These are phyloP conservation scores for Apogon hyalosoma DNA, from an alignment of 2,797 vertebrate species.

Conservation along the genomic window DNA sequence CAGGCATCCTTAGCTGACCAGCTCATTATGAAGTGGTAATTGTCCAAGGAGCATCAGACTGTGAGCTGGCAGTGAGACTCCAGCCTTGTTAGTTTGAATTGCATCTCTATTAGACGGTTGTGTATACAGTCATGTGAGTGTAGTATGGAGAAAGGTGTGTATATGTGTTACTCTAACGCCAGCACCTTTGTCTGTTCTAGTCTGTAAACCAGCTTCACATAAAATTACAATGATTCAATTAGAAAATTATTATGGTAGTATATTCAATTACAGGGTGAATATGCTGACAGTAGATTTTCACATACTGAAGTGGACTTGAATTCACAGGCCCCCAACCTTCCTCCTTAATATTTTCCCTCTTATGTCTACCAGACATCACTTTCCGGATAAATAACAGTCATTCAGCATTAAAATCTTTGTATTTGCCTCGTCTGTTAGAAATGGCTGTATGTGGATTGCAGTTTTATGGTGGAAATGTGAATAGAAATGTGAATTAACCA, in stretches of 20 bases:
- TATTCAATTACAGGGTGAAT: constrained; percentile 35
- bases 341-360: neutral
- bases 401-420: neutral
- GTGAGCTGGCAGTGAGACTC: constrained; percentile 58
- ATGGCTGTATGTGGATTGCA: neutral
- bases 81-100: constrained; percentile 71
- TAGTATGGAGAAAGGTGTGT: constrained; percentile 7
- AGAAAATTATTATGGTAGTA: constrained; percentile 24
- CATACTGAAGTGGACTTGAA: no score
- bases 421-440: neutral
- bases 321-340: neutral
- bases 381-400: constrained; percentile 3
- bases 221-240: constrained; percentile 52
- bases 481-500: neutral
- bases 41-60: constrained; percentile 71
- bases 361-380: neutral
- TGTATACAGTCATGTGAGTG: constrained; percentile 6
- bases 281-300: constrained; percentile 12
- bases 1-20: constrained; percentile 69
- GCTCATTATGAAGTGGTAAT: constrained; percentile 78
- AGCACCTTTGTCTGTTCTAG: constrained; percentile 39
- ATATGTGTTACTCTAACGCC: constrained; percentile 10
- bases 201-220: constrained; percentile 44
- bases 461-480: neutral
- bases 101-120: constrained; percentile 46